A percentile compares a stretch with the other conserved stretches of the same genome.
Conservation (phyloP, 30 jellyfish, hydroid and myxozoan species). For the Haliclystus octoradiatus region DNA sequence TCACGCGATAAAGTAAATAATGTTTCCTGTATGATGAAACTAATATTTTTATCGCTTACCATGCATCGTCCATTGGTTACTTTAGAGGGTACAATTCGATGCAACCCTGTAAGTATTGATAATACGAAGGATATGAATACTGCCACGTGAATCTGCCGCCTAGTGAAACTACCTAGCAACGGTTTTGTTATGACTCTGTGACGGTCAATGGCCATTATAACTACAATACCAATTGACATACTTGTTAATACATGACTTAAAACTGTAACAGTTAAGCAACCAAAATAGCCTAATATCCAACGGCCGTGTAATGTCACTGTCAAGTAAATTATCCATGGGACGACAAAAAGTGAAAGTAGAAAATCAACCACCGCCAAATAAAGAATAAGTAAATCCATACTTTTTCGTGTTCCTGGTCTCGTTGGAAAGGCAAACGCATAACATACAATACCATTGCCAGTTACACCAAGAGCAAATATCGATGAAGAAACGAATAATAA, state of each 20-base stretch:
- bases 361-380: background rate
- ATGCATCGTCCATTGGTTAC: background rate
- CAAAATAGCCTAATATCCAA: slow-evolving; percentile 32
- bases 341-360: slow-evolving; percentile 20
- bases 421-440: background rate
- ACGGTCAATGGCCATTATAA: slow-evolving; percentile 33
- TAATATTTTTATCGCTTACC: background rate
- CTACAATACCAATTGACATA: slow-evolving; percentile 26
- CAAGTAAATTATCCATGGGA: slow-evolving; percentile 12
- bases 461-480: background rate
- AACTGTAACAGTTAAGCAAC: slow-evolving; percentile 24
- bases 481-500: background rate
- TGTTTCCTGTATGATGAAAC: background rate
- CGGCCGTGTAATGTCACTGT: slow-evolving; percentile 8
- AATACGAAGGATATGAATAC: slow-evolving; percentile 12
- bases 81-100: background rate
- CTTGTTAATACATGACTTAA: slow-evolving; percentile 12
- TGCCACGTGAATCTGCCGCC: slow-evolving; percentile 18
- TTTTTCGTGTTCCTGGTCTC: background rate
- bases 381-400: background rate
- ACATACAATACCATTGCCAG: background rate
- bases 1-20: background rate
- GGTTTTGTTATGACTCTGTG: slow-evolving; percentile 28
- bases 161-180: slow-evolving; percentile 7
- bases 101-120: background rate